Base-by-base conservation (phyloP, 2,113 vertebrate species). In the Coryphaenoides rupestris region DNA sequence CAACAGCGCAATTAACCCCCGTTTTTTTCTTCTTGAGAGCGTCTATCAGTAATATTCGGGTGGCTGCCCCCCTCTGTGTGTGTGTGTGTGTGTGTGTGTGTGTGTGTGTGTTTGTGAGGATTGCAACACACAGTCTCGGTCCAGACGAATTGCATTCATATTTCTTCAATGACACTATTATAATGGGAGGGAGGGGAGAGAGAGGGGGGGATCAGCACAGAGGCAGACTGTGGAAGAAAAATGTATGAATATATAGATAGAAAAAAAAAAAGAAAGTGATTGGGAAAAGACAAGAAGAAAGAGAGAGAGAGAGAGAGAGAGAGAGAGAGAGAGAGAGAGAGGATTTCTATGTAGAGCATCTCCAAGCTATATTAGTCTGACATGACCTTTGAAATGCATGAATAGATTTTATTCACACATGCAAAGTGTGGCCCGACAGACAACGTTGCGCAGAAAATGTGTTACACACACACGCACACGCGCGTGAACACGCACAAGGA, bases 371-470 rank as follows among this genome's bases (percentile, higher is more conserved):
- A 33, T 66, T 50, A 69, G 74, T 73, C 66, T 80, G 75, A 78
- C 78, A 72, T 84, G 83, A 87, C 81, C 85, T 87, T 83, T 85
- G 70, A 66, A 79, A 81, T 76, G 78, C 84, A 83, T 70, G 69
- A 64, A 65, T 15, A 50, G 19, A 74, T 78, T 62, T 61, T 66
- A 65, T 60, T 77, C 76, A 75, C 78, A 72, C 62, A 62, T 26
- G 70, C 47, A 68, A 72, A 72, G 74, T 57, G 71, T 72, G 74
- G 76, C 76, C 72, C 72, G 65, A 58, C 24, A 10, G 65, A 58
- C 24, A 10, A 5, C 28, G 28, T 33, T 33, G 21, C 49, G 63
- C 47, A 15, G 16, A 10, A 70, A 55, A 33, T 49, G 65, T 33
- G 28, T 10, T 63, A 16, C 21, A 56, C 55, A 56, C 56, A 22